Evolutionary conservation across 2,113 vertebrate species (phyloP).

Genomic region (Mastomys natalensis): DNA sequence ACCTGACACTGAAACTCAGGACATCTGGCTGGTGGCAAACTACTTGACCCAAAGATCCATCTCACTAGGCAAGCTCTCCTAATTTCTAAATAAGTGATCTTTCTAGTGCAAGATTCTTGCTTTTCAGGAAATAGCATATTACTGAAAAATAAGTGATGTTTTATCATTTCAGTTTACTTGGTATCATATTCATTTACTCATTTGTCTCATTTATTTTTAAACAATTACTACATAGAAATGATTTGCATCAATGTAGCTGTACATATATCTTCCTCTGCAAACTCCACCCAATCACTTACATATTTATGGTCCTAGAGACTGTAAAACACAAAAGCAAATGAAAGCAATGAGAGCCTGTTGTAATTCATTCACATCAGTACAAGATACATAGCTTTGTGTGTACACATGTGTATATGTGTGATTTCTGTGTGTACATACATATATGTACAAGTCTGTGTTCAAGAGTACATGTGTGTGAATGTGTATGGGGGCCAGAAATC

Average conservation of each 20-base stretch:
- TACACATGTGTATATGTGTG: not conserved
- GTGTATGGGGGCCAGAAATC: not conserved
- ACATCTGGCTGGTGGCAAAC: not conserved
- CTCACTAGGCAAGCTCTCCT: not conserved
- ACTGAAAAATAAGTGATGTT: not conserved
- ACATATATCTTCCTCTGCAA: not conserved
- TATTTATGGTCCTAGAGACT: not conserved
- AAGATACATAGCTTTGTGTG: not conserved
- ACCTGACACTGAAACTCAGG: too few species aligned
- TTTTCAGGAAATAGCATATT: not conserved
- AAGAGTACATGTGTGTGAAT: too few species aligned
- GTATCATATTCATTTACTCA: not conserved
- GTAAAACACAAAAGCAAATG: not conserved
- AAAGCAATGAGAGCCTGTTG: not conserved
- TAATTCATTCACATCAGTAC: not conserved
- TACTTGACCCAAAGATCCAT: not conserved
- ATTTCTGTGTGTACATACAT: too few species aligned
- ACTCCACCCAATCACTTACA: not conserved
- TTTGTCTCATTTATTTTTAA: not conserved
- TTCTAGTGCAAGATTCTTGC: fast-evolving
- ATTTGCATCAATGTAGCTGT: not conserved
- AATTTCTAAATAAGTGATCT: not conserved
- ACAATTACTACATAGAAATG: not conserved
- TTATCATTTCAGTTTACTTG: not conserved
- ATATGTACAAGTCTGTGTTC: not conserved